Conservation (phyloP, 1,140 invertebrate species). For the Aphidius ervi region DNA sequence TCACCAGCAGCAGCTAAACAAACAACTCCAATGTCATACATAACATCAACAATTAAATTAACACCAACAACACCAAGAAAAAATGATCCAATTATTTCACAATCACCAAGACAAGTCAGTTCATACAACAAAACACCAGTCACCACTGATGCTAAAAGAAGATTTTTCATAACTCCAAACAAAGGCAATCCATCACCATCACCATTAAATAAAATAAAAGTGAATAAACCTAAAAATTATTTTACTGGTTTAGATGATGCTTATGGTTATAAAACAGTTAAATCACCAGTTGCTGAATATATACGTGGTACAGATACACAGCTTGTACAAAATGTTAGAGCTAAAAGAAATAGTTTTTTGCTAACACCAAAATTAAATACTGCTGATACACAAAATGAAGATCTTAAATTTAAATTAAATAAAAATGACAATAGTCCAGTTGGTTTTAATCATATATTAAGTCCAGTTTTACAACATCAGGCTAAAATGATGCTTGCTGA, state of each 20-base stretch:
- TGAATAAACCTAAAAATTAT: too few species aligned
- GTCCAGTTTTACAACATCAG: background rate
- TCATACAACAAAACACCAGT: too few species aligned
- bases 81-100: too few species aligned
- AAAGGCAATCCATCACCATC: too few species aligned
- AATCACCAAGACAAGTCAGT: too few species aligned
- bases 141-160: too few species aligned
- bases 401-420: slow-evolving; percentile 6
- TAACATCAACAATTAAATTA: too few species aligned
- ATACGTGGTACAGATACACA: slow-evolving; percentile 7
- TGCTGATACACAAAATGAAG: background rate
- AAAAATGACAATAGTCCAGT: background rate
- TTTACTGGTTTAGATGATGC: background rate
- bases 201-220: too few species aligned
- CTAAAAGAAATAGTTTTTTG: background rate
- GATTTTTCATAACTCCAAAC: too few species aligned
- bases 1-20: too few species aligned
- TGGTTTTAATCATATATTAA: background rate
- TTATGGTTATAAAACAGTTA: slow-evolving; percentile 2
- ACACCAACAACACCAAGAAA: too few species aligned
- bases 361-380: slow-evolving; percentile 4
- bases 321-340: slow-evolving; percentile 1
- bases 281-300: slow-evolving; percentile 8
- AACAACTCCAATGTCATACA: too few species aligned
- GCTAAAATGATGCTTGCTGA: background rate